A percentile compares a stretch with the other conserved stretches of the same genome.
Conservation (phyloP, 2,888 invertebrate species). For the Polietes domitor region DNA sequence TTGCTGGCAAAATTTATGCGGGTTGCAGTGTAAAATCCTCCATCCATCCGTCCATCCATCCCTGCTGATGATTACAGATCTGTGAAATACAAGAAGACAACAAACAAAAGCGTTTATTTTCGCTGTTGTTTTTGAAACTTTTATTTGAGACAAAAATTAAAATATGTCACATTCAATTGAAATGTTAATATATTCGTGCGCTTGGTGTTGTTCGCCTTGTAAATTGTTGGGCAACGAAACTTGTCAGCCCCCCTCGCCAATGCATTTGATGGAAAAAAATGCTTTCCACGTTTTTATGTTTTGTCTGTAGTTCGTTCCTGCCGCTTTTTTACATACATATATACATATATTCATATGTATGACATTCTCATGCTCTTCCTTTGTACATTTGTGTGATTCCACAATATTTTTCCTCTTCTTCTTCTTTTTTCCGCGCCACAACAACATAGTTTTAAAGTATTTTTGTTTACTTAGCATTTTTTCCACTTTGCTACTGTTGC, state of each 20-base stretch:
- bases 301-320: neutral
- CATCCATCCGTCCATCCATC: neutral
- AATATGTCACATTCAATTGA: slow-evolving; percentile 58
- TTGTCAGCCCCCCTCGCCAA: neutral
- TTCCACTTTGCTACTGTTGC: neutral
- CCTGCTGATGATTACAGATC: neutral
- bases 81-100: slow-evolving; percentile 28
- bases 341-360: neutral
- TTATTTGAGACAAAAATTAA: slow-evolving; percentile 37
- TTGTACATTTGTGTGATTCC: neutral
- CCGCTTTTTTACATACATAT: neutral
- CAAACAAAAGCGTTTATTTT: slow-evolving; percentile 26
- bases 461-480: slow-evolving; percentile 37
- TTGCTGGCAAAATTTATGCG: slow-evolving; percentile 30
- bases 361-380: too few relatives aligned
- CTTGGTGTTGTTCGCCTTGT: slow-evolving; percentile 8
- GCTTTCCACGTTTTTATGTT: neutral
- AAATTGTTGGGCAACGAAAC: slow-evolving; percentile 11
- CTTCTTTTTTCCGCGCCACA: neutral
- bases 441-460: slow-evolving; percentile 30
- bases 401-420: neutral
- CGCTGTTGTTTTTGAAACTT: neutral
- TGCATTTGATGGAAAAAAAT: slow-evolving; percentile 17
- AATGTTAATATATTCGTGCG: slow-evolving; percentile 44
- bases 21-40: neutral